Percentiles rank a stretch among this genome's conserved stretches.
Evolutionary conservation across 2,888 invertebrate species (phyloP).

Genomic region (Onchidella celtica): DNA sequence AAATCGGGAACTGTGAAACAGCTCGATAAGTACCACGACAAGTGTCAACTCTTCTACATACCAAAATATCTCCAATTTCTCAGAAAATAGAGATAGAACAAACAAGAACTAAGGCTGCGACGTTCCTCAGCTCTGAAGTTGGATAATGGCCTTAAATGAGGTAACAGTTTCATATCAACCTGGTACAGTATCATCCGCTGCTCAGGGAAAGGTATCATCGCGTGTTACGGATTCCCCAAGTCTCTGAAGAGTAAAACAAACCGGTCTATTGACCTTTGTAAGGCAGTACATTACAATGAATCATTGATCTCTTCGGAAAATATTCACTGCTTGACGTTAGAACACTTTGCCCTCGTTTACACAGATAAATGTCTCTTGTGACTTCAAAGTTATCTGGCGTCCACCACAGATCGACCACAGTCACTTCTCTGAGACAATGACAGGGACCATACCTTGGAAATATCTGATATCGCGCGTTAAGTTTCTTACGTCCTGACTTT

Average conservation of each 20-base stretch:
- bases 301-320: neutral
- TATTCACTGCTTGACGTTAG: conserved; percentile 3
- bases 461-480: neutral
- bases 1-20: no score
- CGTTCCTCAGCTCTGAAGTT: no score
- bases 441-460: neutral
- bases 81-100: no score
- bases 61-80: no score
- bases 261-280: neutral
- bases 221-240: neutral
- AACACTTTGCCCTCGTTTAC: conserved; percentile 13
- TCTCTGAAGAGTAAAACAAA: conserved; percentile 25
- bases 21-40: no score
- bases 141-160: no score
- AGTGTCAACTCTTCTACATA: neutral
- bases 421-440: neutral
- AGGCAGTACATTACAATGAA: neutral
- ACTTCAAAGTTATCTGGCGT: conserved; percentile 29
- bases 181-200: no score
- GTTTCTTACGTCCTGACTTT: no score
- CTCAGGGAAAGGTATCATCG: neutral
- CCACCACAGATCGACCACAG: neutral
- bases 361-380: conserved; percentile 4
- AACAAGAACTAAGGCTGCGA: no score
- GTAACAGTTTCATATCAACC: no score